phyloP scores from a whole-genome alignment of 1,140 invertebrate genomes.

The Drosophila tristis region DNA sequence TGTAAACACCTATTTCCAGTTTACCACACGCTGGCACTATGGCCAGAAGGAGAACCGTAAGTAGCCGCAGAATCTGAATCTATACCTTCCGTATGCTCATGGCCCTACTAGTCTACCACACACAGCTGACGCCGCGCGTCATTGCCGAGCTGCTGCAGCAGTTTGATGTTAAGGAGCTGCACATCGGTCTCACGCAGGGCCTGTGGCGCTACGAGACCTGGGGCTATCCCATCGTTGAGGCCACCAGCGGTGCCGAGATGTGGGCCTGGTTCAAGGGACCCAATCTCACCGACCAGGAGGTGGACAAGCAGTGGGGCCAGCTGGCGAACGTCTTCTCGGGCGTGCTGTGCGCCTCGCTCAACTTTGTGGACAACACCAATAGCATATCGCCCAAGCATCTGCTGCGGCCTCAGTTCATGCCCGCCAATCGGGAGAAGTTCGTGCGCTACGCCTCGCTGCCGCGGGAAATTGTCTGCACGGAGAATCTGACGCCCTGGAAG shows the following conservation, averaged over 20 bases:
- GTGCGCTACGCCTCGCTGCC: constrained; percentile 93
- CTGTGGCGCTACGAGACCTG: constrained; percentile 96
- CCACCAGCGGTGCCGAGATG: constrained; percentile 96
- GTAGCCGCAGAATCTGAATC: constrained; percentile 48
- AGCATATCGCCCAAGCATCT: constrained; percentile 93
- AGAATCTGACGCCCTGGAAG: constrained; percentile 99
- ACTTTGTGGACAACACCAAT: constrained; percentile 96
- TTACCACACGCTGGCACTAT: constrained; percentile 91
- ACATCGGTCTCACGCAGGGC: constrained; percentile 96
- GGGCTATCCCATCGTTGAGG: constrained; percentile 95
- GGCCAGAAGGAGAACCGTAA: constrained; percentile 86
- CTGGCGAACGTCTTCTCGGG: constrained; percentile 96
- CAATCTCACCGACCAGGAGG: constrained; percentile 84
- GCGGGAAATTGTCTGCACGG: constrained; percentile 98
- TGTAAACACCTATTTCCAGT: constrained; percentile 94
- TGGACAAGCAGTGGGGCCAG: constrained; percentile 94
- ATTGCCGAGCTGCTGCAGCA: constrained; percentile 95
- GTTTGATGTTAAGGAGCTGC: constrained; percentile 94
- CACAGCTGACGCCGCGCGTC: constrained; percentile 94
- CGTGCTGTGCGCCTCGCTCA: constrained; percentile 97
- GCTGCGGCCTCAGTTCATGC: constrained; percentile 89
- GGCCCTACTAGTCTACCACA: constrained; percentile 88
- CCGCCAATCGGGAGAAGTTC: constrained; percentile 84
- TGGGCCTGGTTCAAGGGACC: constrained; percentile 93
- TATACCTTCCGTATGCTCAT: background rate